Evolutionary conservation across 2,113 vertebrate genomes (phyloP).

Genomic region (Tinamus guttatus): DNA sequence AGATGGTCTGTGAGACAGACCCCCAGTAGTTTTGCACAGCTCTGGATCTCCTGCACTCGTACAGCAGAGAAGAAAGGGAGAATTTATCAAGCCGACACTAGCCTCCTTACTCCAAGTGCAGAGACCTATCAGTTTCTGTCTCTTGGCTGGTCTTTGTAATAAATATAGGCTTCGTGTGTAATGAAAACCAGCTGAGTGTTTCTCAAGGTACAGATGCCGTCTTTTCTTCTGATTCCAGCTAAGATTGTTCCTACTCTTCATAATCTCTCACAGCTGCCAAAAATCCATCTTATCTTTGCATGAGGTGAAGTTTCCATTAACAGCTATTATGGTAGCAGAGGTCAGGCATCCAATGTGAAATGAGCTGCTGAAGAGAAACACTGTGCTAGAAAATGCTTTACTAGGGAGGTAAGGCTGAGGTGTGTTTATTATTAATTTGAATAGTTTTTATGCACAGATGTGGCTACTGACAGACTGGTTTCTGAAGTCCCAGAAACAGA

Average conservation of each 20-base stretch:
- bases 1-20: conserved; percentile 31
- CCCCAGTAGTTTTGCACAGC: conserved; percentile 44
- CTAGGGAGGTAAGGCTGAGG: conserved; percentile 15
- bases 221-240: conserved; percentile 87
- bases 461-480: conserved; percentile 6
- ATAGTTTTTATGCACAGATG: not conserved
- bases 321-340: conserved; percentile 80
- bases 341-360: conserved; percentile 78
- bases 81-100: conserved; percentile 73
- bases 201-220: conserved; percentile 85
- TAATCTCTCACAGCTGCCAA: conserved; percentile 92
- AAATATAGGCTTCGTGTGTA: conserved; percentile 84
- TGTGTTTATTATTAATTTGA: conserved; percentile 40
- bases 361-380: conserved; percentile 74
- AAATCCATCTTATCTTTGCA: conserved; percentile 89
- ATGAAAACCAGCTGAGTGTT: conserved; percentile 89
- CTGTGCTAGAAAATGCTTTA: conserved; percentile 39
- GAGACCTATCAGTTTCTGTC: conserved; percentile 80
- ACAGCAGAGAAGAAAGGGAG: conserved; percentile 56
- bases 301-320: conserved; percentile 93
- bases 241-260: conserved; percentile 85
- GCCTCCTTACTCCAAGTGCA: conserved; percentile 46
- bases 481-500: not conserved
- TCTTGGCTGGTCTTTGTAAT: conserved; percentile 85
- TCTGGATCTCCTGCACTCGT: conserved; percentile 63